Base-by-base conservation (phyloP, 1,140 invertebrate genomes). In the Trachymyrmex septentrionalis region DNA sequence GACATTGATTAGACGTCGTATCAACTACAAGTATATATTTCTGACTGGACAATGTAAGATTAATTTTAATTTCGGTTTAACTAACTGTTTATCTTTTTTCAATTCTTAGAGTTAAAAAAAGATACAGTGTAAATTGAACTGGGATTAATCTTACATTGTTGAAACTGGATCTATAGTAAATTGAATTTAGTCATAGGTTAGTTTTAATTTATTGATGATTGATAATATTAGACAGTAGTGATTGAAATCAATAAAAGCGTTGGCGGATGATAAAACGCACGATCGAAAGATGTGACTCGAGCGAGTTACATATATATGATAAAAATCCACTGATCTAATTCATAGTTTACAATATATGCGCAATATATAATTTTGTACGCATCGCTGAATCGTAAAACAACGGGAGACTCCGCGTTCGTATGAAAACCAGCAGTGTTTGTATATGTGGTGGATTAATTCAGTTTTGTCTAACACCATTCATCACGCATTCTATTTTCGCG, bases 401-500 rank as follows among this genome's bases (percentile, higher is more conserved):
- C 10, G 24, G 14, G 53, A 16, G 44, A 50, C 10, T 71, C 24
- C 16, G 21, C 66, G 16, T 59, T 27, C 53, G 12, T 30, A 34
- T 19, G 53, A 73, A 21, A 30, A 82, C 12, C 12, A 55, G 24
- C 19, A 55, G 19, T 19, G 14, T 0, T 14, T 16, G 66, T 50
- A 50, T 16, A n/a, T 21, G 64, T 44, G 30, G 21, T 38, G 80
- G 24, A 57, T 75, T 50, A 63, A 84, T 21, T 50, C 69, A 61
- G 38, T 84, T 75, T 38, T 34, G 55, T 19, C 53, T 55, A 44
- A 59, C 77, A 69, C 48, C n/a, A n/a, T 57, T 6, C 38, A 72
- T 21, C 16, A 55, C 19, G 57, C n/a, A n/a, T 84, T 75, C 69
- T 63, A 84, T 84, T 84, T 84, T 53, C 44, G 80, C 24, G 82